Evolutionary conservation across 1,140 invertebrate genomes (phyloP), one percentile per base, ranked within the genome.

Genomic region (Sarcophaga peregrina): DNA sequence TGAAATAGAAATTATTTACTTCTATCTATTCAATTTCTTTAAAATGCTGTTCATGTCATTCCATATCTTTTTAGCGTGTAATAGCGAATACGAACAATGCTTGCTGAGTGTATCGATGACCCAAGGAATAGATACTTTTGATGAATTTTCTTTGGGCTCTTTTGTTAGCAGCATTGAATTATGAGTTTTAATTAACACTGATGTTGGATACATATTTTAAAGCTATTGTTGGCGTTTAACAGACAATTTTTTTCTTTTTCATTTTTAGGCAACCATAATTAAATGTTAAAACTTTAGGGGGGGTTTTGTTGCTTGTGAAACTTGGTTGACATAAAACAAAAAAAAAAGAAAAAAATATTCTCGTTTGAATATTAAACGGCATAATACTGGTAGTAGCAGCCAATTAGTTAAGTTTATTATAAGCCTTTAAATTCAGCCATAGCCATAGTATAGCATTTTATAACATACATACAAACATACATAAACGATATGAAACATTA

Each of bases 151-250:
- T 78, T 78, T 48, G 13, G 47, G 25, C 11, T 78, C 75, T 78
- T 78, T 78, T 78, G 75, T 78, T 17, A 20, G 10, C 75, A 78
- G 10, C 75, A 78, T 52, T 78, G 75, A 78, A 78, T 78, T 78
- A 78, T 78, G 75, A 20, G 47, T 78, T 78, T 78, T 78, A 78
- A 81, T 81, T 81, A 81, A 81, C 52, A 81, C 58, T 20, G n/a
- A 37, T 52, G 62, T 81, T 58, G 4, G 46, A 46, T 37, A 62
- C n/a, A 9, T n/a, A 81, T 62, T 81, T 62, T 68, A n/a, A 68
- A 68, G 17, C 52, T 81, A 46, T 54, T 52, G 45, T 81, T 37
- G 25, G 25, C 25, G 25, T 37, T 37, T 37, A 37, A 37, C 25
- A 37, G 25, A 4, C 1, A 37, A 37, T 37, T 37, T 37, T 81